Evolutionary conservation across 2,888 invertebrate genomes (phyloP).

Genomic region (Brachylomia viminalis): DNA sequence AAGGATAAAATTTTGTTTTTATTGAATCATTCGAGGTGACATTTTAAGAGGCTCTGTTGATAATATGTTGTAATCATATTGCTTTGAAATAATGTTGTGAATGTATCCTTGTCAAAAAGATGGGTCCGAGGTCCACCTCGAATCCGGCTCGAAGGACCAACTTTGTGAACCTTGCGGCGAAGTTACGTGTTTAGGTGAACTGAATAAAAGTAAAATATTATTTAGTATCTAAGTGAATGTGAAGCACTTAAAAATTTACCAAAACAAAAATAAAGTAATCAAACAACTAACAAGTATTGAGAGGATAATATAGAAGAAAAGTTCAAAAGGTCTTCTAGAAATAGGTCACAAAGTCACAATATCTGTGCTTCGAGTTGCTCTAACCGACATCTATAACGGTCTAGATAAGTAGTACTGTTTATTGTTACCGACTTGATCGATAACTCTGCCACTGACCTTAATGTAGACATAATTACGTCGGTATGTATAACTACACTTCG

Average conservation of each 20-base stretch:
- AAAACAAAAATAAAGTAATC: not conserved
- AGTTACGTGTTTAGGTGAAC: not conserved
- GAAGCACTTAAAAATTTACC: too few species aligned
- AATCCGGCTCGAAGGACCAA: slow-evolving; percentile 36
- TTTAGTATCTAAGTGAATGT: not conserved
- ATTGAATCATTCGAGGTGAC: slow-evolving; percentile 33
- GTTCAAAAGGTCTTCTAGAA: not conserved
- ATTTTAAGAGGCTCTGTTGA: slow-evolving; percentile 14
- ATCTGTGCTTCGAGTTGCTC: not conserved
- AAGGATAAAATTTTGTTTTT: slow-evolving; percentile 39
- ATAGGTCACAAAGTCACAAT: not conserved
- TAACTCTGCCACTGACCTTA: slow-evolving; percentile 36
- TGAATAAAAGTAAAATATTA: not conserved
- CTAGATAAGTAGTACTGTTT: slow-evolving; percentile 26
- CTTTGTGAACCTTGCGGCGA: not conserved
- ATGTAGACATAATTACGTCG: slow-evolving; percentile 5
- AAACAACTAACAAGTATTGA: not conserved
- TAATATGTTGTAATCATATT: slow-evolving; percentile 22
- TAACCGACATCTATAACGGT: slow-evolving; percentile 14
- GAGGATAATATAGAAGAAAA: too few species aligned
- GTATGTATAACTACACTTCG: not conserved
- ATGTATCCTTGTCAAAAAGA: not conserved
- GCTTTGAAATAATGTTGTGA: not conserved
- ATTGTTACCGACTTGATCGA: slow-evolving; percentile 41
- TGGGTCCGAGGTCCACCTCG: not conserved